Evolutionary conservation across 2,113 vertebrate species (phyloP).

Genomic region (Miniopterus natalensis): DNA sequence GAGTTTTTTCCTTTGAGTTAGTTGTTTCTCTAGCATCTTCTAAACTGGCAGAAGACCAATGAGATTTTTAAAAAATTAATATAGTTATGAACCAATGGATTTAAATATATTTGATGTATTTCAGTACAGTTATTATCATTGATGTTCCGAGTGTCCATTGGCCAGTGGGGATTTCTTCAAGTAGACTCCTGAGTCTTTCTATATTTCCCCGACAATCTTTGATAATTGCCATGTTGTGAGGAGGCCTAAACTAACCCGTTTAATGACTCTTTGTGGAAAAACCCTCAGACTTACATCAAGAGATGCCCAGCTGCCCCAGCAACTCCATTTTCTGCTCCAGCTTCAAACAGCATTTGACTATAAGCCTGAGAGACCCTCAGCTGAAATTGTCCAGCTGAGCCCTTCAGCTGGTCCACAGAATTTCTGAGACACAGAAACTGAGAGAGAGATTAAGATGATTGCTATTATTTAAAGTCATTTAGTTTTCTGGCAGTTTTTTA

Average conservation of each 20-base stretch:
- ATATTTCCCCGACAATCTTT: no score
- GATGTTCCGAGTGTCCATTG: not conserved
- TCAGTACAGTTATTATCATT: not conserved
- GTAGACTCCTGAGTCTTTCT: not conserved
- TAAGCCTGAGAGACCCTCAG: not conserved
- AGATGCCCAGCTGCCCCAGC: not conserved
- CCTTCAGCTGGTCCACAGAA: not conserved
- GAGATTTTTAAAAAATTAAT: not conserved
- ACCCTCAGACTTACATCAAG: not conserved
- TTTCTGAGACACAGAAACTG: not conserved
- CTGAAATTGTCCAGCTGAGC: not conserved
- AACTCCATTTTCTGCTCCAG: not conserved
- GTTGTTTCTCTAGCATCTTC: not conserved
- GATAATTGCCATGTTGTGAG: not conserved
- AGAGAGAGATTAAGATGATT: not conserved
- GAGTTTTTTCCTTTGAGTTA: not conserved
- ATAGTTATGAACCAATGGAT: not conserved
- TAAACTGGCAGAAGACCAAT: not conserved
- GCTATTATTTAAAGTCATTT: not conserved
- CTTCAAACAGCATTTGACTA: not conserved
- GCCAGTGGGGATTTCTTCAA: not conserved
- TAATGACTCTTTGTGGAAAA: not conserved
- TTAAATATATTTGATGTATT: rapidly evolving
- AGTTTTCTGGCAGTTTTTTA: not conserved
- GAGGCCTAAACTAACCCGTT: not conserved